Percentiles rank a stretch among this genome's conserved stretches.
Evolutionary conservation across 2,797 vertebrate genomes (phyloP).

Genomic region (Graptemys geographica): DNA sequence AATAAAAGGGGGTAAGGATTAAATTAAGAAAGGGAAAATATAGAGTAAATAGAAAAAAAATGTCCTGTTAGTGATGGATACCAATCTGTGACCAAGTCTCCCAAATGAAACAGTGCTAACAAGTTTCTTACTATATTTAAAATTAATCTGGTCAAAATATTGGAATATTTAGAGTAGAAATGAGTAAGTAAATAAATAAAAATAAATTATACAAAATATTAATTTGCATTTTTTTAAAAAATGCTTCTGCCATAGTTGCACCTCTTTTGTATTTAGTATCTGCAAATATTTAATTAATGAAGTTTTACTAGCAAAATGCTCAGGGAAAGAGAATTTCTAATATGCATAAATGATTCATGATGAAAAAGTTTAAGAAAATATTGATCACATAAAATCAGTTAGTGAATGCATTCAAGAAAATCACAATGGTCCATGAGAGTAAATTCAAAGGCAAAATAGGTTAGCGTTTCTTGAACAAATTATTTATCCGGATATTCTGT

Average conservation of each 20-base stretch:
- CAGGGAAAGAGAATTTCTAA: neutral
- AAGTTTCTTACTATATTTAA: neutral
- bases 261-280: neutral
- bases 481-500: neutral
- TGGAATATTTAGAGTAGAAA: neutral
- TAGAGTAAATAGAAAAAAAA: neutral
- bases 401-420: neutral
- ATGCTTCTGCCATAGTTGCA: neutral
- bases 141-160: neutral
- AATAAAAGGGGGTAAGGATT: neutral
- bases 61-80: neutral
- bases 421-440: neutral
- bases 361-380: neutral
- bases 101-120: neutral
- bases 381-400: neutral
- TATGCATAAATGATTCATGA: neutral
- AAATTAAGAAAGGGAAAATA: slow-evolving; percentile 23
- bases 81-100: neutral
- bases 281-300: neutral
- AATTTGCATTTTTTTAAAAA: neutral
- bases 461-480: neutral
- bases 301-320: neutral
- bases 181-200: neutral
- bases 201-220: neutral
- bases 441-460: neutral